Percentiles rank a stretch among this genome's conserved stretches.
Conservation (phyloP, 1,140 invertebrate species). For the Epicauta chinensis region DNA sequence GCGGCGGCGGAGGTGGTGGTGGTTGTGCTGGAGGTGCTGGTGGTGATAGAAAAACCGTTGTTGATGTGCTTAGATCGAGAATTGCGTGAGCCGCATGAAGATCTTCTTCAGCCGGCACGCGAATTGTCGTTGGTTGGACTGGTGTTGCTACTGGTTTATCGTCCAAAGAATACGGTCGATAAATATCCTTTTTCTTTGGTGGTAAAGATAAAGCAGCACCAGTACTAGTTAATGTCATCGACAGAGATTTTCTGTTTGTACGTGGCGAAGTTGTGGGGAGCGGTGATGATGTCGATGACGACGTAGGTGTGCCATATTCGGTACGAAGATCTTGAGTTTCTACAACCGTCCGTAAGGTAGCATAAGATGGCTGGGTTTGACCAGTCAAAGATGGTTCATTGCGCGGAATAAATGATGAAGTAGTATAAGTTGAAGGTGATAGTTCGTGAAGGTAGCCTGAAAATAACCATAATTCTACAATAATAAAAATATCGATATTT, state of each 20-base stretch:
- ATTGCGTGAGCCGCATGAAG: constrained; percentile 80
- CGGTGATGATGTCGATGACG: constrained; percentile 21
- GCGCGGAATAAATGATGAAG: constrained; percentile 38
- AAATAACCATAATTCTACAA: constrained; percentile 22
- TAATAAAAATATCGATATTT: no score
- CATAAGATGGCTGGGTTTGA: constrained; percentile 48
- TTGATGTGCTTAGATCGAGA: constrained; percentile 76
- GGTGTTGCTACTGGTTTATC: constrained; percentile 44
- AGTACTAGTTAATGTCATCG: constrained; percentile 78
- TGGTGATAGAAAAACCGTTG: constrained; percentile 59
- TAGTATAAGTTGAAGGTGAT: constrained; percentile 38
- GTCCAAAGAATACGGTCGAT: constrained; percentile 75
- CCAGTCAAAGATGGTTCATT: constrained; percentile 30
- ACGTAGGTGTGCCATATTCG: constrained; percentile 25
- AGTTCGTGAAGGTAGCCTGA: constrained; percentile 47
- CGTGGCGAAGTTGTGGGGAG: constrained; percentile 44
- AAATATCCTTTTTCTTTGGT: constrained; percentile 84
- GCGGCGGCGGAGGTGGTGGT: constrained; percentile 20
- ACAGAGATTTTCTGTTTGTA: constrained; percentile 58
- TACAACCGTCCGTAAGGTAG: constrained; percentile 56
- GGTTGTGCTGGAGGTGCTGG: background rate
- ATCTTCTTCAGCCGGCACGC: constrained; percentile 67
- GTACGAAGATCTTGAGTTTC: constrained; percentile 47
- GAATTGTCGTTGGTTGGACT: constrained; percentile 43
- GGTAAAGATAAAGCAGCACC: constrained; percentile 72